phyloP scores from a whole-genome alignment of 1,140 invertebrate genomes.

The Oryzaephilus surinamensis region DNA sequence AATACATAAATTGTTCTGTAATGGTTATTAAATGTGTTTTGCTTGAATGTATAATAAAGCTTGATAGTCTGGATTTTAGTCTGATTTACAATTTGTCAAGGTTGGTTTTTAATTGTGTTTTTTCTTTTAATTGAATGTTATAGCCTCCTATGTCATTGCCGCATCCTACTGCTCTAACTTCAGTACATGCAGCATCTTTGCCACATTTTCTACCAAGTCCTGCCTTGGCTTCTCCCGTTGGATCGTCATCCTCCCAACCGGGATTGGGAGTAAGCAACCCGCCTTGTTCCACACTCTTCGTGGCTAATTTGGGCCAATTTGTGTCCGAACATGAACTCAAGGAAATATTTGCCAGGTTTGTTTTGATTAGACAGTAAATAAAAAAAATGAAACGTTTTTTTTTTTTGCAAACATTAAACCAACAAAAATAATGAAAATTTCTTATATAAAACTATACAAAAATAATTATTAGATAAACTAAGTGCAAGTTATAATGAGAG shows the following conservation, averaged over 20 bases:
- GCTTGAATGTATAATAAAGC: slow-evolving; percentile 13
- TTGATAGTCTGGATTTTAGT: slow-evolving; percentile 22
- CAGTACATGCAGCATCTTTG: slow-evolving; percentile 62
- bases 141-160: slow-evolving; percentile 62
- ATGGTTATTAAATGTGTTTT: no score
- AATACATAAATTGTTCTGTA: no score
- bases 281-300: slow-evolving; percentile 94
- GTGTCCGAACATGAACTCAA: slow-evolving; percentile 95
- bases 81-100: slow-evolving; percentile 1
- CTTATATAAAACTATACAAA: slow-evolving; percentile 7
- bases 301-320: slow-evolving; percentile 92
- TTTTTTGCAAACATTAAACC: slow-evolving; percentile 3
- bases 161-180: slow-evolving; percentile 67
- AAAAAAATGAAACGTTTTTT: no score
- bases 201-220: slow-evolving; percentile 72
- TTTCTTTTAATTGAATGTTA: slow-evolving; percentile 14
- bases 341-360: slow-evolving; percentile 93
- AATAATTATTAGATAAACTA: not conserved
- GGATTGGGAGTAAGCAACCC: slow-evolving; percentile 52
- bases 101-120: slow-evolving; percentile 1
- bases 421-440: slow-evolving; percentile 3
- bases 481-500: slow-evolving; percentile 23
- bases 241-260: slow-evolving; percentile 65
- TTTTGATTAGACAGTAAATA: slow-evolving; percentile 12
- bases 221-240: slow-evolving; percentile 76